Evolutionary conservation across 2,888 invertebrate genomes (phyloP), one percentile per base, ranked within the genome.

Genomic region (Mesoligia furuncula): DNA sequence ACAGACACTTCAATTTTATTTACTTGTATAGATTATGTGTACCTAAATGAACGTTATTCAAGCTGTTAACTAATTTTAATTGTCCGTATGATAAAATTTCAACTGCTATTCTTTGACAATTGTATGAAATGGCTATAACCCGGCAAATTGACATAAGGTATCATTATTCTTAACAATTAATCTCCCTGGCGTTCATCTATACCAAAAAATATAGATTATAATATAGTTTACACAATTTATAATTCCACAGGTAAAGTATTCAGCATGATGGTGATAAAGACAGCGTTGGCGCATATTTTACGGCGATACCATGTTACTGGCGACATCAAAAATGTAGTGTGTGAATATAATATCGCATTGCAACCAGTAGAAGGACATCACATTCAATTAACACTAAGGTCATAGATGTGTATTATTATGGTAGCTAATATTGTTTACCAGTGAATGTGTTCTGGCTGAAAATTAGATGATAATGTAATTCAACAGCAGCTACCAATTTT

Each of bases 191-290:
- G 27, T 15, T 59, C n/a, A n/a, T n/a, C n/a, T n/a, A n/a, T n/a
- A 27, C n/a, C 15, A 59, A 51, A 51, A 8, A 51, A 51, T 51
- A 20, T 20, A 8, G 51, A 51, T 51, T 51, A 8, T 51, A 20
- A 51, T 20, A 20, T 45, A 15, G 15, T 45, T 13, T 15, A 8
- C 9, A n/a, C 36, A 64, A 39, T 24, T 65, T 13, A 45, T 45
- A 36, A 65, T 17, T 57, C 51, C 51, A 27, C 64, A 79, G 79
- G 79, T 57, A 79, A 73, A 79, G 0, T 24, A 17, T 79, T 24
- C 51, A 2, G 39, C 65, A 80, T 79, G 73, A 73, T 79, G 80
- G 7, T n/a, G 13, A 48, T 80, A 31, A 79, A 79, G 65, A 51
- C 4, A 6, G 57, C 73, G 13, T 20, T 79, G 36, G 79, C 39